Conservation (phyloP, 2,797 vertebrate species). For the Acrossocheilus wenchowensis region DNA sequence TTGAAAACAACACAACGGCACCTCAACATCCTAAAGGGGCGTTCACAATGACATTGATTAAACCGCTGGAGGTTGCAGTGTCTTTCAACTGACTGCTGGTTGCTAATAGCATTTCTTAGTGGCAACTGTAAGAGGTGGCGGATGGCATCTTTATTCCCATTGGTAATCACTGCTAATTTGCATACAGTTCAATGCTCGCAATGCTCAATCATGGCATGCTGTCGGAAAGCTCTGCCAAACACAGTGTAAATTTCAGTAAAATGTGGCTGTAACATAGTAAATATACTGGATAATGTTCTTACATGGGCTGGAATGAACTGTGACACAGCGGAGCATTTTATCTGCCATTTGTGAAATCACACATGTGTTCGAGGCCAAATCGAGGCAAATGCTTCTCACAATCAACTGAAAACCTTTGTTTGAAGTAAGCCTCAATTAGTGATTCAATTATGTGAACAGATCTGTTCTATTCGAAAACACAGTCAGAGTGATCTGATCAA, state of each 20-base stretch:
- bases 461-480: neutral
- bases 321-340: neutral
- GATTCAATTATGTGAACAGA: neutral
- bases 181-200: neutral
- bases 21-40: neutral
- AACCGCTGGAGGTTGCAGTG: neutral
- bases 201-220: neutral
- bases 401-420: neutral
- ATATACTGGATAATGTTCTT: neutral
- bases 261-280: neutral
- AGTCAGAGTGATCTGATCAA: neutral
- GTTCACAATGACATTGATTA: conserved; percentile 17
- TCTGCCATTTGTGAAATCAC: neutral
- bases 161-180: neutral
- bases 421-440: neutral
- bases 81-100: neutral
- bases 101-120: neutral
- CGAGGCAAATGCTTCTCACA: neutral
- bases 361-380: neutral
- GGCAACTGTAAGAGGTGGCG: neutral
- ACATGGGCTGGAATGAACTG: neutral
- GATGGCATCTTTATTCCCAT: neutral
- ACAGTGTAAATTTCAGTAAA: neutral
- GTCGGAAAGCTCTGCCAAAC: neutral
- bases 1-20: neutral